phyloP scores from a whole-genome alignment of 1,140 invertebrate species.

The Solen grandis region DNA sequence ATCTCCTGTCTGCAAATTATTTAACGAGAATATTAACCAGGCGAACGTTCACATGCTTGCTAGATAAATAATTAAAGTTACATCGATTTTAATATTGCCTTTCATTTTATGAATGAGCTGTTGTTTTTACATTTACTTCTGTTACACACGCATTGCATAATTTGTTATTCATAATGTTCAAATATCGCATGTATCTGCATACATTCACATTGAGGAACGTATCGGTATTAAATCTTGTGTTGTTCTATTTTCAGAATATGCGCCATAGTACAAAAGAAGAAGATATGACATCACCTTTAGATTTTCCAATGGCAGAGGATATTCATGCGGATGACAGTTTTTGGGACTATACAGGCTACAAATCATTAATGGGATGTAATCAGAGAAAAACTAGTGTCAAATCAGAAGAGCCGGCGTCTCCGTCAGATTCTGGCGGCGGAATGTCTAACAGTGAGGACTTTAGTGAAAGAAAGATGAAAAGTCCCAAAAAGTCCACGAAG shows the following conservation, averaged over 20 bases:
- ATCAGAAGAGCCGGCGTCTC: constrained; percentile 64
- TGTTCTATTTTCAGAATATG: constrained; percentile 47
- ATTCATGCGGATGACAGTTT: constrained; percentile 52
- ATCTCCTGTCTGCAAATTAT: too few species aligned
- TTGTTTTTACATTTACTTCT: too few species aligned
- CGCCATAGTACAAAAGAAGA: constrained; percentile 6
- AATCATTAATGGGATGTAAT: constrained; percentile 47
- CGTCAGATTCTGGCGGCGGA: constrained; percentile 75
- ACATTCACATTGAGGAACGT: too few species aligned
- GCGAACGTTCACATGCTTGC: too few species aligned
- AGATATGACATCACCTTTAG: constrained; percentile 41
- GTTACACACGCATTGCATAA: too few species aligned
- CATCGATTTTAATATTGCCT: too few species aligned
- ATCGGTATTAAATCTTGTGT: too few species aligned
- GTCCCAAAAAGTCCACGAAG: constrained; percentile 79
- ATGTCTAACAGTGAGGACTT: constrained; percentile 69
- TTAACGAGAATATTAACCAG: too few species aligned
- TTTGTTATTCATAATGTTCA: too few species aligned
- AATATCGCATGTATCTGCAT: too few species aligned
- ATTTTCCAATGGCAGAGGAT: constrained; percentile 58
- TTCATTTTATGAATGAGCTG: too few species aligned
- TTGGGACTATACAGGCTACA: constrained; percentile 59
- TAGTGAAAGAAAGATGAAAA: constrained; percentile 69
- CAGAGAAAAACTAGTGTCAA: constrained; percentile 48
- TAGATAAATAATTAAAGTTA: too few species aligned